phyloP scores from a whole-genome alignment of 35 echinoderm and acorn worm species.

The Ophioderma brevispina region DNA sequence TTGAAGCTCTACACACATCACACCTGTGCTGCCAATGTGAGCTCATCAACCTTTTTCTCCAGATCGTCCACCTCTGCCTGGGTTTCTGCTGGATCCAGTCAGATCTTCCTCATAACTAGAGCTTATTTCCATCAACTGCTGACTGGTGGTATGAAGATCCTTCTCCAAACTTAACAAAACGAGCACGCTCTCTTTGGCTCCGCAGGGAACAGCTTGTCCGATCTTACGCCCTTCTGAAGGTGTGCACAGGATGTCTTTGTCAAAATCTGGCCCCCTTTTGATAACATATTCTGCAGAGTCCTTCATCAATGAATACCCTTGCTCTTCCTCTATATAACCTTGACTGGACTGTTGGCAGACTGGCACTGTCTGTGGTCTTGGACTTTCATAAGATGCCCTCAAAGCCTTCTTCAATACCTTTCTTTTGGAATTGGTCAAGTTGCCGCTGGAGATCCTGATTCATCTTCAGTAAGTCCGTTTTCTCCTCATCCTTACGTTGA shows the following conservation, averaged over 20 bases:
- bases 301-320: background rate
- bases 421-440: background rate
- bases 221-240: slow-evolving; percentile 11
- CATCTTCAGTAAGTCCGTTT: slow-evolving; percentile 7
- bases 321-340: background rate
- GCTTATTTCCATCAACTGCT: slow-evolving; percentile 8
- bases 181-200: background rate
- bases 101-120: background rate
- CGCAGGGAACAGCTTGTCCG: background rate
- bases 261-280: background rate
- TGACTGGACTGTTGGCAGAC: background rate
- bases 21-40: slow-evolving; percentile 13
- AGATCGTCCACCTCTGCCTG: slow-evolving; percentile 10
- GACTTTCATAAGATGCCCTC: background rate
- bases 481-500: background rate
- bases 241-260: slow-evolving; percentile 11
- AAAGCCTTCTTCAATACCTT: background rate
- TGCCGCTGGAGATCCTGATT: slow-evolving; percentile 25
- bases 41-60: background rate
- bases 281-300: background rate
- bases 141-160: background rate
- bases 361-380: background rate
- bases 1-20: background rate
- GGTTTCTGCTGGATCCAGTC: background rate
- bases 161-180: background rate